A percentile compares a stretch with the other conserved stretches of the same genome.
phyloP scores from a whole-genome alignment of 1,140 invertebrate species.

The Catajapyx aquilonaris region DNA sequence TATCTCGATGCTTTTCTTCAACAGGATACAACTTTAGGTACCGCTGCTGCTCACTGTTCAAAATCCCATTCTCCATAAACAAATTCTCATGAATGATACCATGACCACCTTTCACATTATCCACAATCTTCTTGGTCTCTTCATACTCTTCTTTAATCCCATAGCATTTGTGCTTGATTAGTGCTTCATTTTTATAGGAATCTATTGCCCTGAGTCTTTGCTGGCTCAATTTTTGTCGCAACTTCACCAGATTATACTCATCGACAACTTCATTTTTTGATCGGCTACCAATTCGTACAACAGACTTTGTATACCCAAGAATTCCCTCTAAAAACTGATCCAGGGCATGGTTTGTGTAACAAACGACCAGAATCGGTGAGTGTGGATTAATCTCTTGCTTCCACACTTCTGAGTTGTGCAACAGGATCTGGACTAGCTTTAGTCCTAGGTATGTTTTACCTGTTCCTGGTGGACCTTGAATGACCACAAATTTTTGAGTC shows the following conservation, averaged over 20 bases:
- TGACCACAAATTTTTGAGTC: constrained; percentile 22
- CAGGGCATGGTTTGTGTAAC: constrained; percentile 36
- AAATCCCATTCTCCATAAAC: neutral
- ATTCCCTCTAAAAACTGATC: constrained; percentile 37
- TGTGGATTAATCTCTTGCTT: neutral
- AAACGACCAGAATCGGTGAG: constrained; percentile 30
- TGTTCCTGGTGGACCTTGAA: constrained; percentile 34
- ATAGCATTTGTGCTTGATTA: neutral
- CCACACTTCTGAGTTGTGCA: constrained; percentile 13
- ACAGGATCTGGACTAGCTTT: constrained; percentile 15
- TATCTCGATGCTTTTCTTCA: neutral
- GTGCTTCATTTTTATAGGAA: neutral
- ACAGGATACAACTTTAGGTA: neutral
- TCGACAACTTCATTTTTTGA: constrained; percentile 18
- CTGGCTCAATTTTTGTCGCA: neutral
- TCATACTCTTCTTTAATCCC: neutral
- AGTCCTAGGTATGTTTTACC: constrained; percentile 29
- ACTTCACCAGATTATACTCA: constrained; percentile 8
- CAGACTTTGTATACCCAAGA: constrained; percentile 13
- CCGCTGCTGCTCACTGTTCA: neutral
- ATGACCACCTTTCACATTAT: neutral
- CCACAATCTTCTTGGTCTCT: neutral
- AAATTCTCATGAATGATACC: neutral
- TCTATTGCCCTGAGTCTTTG: neutral
- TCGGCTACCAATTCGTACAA: constrained; percentile 26